phyloP scores from a whole-genome alignment of 2,797 vertebrate species.

The Pogoniulus pusillus region DNA sequence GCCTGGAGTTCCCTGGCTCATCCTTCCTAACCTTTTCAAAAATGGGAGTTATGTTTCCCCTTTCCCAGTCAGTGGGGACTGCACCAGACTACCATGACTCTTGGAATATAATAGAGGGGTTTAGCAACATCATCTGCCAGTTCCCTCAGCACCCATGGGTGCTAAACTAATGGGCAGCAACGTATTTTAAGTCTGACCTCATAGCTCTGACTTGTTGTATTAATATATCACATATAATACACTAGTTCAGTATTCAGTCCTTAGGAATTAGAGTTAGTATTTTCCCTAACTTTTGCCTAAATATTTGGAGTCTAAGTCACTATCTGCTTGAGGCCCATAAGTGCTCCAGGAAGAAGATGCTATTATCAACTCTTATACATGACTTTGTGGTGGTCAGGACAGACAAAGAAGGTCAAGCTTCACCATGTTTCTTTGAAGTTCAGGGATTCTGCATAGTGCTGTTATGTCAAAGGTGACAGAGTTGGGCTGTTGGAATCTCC shows the following conservation, averaged over 20 bases:
- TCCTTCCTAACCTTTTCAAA: too few species aligned
- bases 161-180: neutral
- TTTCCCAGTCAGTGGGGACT: too few species aligned
- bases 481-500: neutral
- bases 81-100: too few species aligned
- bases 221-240: neutral
- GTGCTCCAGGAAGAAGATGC: neutral
- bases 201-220: neutral
- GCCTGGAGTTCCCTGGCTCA: too few species aligned
- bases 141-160: too few species aligned
- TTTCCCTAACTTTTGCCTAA: neutral
- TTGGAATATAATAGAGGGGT: too few species aligned
- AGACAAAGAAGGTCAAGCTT: neutral
- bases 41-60: too few species aligned
- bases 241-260: neutral
- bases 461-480: neutral
- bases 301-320: neutral
- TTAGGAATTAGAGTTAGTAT: neutral
- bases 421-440: fast-evolving
- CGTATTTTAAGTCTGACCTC: neutral
- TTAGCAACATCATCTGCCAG: too few species aligned
- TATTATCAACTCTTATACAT: neutral
- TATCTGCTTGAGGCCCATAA: neutral
- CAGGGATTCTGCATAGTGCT: neutral
- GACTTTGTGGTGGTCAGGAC: neutral